Base-by-base conservation (phyloP, 2,888 invertebrate species). In the Willowsia nigromaculata region DNA sequence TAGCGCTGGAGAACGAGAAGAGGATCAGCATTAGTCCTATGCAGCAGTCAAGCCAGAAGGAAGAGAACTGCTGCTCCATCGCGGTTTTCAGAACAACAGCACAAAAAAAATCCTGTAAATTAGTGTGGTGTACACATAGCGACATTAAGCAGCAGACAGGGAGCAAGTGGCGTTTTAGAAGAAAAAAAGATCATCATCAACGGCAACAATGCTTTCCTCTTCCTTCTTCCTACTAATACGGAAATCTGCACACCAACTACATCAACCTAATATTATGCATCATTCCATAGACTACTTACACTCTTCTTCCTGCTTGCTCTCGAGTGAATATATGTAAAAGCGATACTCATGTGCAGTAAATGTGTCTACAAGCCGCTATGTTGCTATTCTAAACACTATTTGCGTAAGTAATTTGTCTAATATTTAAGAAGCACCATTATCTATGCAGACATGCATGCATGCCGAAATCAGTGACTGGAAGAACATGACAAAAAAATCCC, bases 31-130 rank as follows among this genome's bases (percentile, higher is more conserved):
- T 74, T 27, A 27, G 25, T 9, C 43, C 43, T 22, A 47, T 27
- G n/a, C n/a, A n/a, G n/a, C n/a, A n/a, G n/a, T n/a, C n/a, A n/a
- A n/a, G n/a, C n/a, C n/a, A n/a, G n/a, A n/a, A n/a, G n/a, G n/a
- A n/a, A n/a, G n/a, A n/a, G n/a, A n/a, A 18, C 2, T 22, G 2
- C 71, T 74, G 18, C 27, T 71, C 50, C 30, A 56, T n/a, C 1
- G n/a, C 37, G 65, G 65, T n/a, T n/a, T n/a, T n/a, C 22, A 33
- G 43, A 30, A 43, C 50, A 76, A 50, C 22, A 50, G 27, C 30
- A 50, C n/a, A 27, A 15, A 40, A 15, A 53, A 50, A 33, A 18
- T 25, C 76, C 50, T 76, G 76, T 76, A 76, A 76, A 76, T 76
- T 76, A 50, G 76, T 0, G n/a, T 76, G 27, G 18, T 53, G 30